Evolutionary conservation across 2,888 invertebrate genomes (phyloP).

Genomic region (Drosophila formosana): DNA sequence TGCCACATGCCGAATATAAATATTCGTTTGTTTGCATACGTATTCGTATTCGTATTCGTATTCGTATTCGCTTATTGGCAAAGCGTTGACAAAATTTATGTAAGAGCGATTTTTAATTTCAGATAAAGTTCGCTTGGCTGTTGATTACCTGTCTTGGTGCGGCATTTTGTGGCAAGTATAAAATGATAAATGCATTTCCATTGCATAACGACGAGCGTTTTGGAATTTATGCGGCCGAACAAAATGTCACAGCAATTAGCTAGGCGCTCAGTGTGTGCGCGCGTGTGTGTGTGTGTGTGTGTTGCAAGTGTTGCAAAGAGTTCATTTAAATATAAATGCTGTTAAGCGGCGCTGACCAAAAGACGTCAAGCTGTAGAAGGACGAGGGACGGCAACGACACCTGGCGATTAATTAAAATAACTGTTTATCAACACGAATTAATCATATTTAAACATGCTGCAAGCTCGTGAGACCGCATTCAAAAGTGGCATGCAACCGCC

Average conservation of each 20-base stretch:
- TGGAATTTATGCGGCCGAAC: constrained; percentile 54
- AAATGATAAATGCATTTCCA: constrained; percentile 68
- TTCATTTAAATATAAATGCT: constrained; percentile 65
- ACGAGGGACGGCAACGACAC: constrained; percentile 66
- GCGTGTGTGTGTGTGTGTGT: constrained; percentile 2
- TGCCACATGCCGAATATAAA: constrained; percentile 26
- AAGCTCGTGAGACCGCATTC: constrained; percentile 53
- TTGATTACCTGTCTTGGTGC: constrained; percentile 60
- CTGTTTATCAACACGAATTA: constrained; percentile 78
- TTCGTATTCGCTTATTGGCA: constrained; percentile 47
- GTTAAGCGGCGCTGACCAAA: constrained; percentile 29
- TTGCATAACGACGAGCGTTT: constrained; percentile 26
- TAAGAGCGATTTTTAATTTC: constrained; percentile 75
- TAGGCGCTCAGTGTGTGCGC: constrained; percentile 5
- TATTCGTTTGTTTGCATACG: neutral
- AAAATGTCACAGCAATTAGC: constrained; percentile 60
- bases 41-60: constrained; percentile 3
- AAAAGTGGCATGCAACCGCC: constrained; percentile 57
- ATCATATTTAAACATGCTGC: constrained; percentile 72
- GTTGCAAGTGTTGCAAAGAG: constrained; percentile 29
- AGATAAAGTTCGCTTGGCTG: constrained; percentile 65
- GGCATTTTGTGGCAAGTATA: constrained; percentile 26
- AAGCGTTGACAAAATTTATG: constrained; percentile 67
- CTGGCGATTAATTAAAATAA: constrained; percentile 82
- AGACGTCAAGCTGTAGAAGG: neutral